A percentile compares a stretch with the other conserved stretches of the same genome.
phyloP scores from a whole-genome alignment of 2,113 vertebrate genomes.

The Felis chaus region DNA sequence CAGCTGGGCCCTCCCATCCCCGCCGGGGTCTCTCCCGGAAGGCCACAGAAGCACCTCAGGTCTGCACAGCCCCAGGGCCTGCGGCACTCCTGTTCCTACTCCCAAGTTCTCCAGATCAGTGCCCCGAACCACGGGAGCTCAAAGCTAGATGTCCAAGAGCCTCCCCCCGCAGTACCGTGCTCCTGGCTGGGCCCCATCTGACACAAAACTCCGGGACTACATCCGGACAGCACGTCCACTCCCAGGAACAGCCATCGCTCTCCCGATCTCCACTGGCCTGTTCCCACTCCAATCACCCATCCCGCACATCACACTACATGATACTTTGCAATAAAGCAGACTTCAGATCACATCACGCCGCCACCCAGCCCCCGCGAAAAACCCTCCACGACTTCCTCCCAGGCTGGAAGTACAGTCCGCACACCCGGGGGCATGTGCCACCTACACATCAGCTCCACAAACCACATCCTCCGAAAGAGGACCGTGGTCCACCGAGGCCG shows the following conservation, averaged over 20 bases:
- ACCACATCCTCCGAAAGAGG: not conserved
- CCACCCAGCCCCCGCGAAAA: accelerated
- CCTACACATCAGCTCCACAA: not conserved
- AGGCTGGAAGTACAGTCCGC: not conserved
- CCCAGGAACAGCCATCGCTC: not conserved
- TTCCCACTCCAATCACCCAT: accelerated
- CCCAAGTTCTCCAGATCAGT: not conserved
- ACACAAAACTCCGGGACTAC: not conserved
- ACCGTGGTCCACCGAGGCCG: too few relatives aligned
- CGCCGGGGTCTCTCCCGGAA: accelerated
- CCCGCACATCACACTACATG: accelerated
- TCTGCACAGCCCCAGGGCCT: not conserved
- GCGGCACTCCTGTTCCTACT: not conserved
- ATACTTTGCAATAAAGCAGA: too few relatives aligned
- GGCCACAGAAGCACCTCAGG: not conserved
- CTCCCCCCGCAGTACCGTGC: not conserved
- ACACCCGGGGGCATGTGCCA: too few relatives aligned
- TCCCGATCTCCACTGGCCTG: not conserved
- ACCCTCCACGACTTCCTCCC: not conserved
- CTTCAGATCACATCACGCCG: too few relatives aligned
- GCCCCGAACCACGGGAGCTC: not conserved
- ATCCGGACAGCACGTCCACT: not conserved
- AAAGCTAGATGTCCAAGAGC: not conserved
- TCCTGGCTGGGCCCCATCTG: accelerated
- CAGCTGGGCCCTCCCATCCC: not conserved